Base-by-base conservation (phyloP, 2,888 invertebrate species). In the Pollenia labialis region DNA sequence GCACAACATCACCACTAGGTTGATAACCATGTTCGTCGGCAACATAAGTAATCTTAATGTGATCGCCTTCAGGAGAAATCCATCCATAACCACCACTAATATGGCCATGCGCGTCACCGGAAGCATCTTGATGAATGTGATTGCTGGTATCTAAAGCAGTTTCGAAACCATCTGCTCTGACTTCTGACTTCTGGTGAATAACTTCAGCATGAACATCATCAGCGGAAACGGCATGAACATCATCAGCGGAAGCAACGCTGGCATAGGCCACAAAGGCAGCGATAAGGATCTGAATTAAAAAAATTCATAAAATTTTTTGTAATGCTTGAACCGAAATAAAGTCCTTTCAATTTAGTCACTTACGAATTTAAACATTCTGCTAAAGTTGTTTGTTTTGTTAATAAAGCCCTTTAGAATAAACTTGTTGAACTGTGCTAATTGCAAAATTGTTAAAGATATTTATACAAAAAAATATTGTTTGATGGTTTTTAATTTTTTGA, bases 21-120 rank as follows among this genome's bases (percentile, higher is more conserved):
- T 91, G 90, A 69, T 88, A 90, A 40, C 92, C 92, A 56, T 91
- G 79, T 83, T 92, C 92, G 85, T 92, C 89, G 68, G 92, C 92
- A 32, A 90, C 87, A 85, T 91, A 93, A 10, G 48, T 48, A 4
- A 93, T 84, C 1, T 89, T 79, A 23, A 92, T 77, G n/a, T 90
- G 90, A 40, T 88, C 87, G 12, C 93, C 92, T 81, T 92, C 92
- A 77, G 92, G 92, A 0, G 93, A 90, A 23, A 90, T 64, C 89
- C 90, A 92, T 64, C 81, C 82, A 52, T 85, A 92, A 16, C 77
- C 84, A 18, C 93, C 93, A 14, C 91, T 88, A 32, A 90, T 90
- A 62, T 90, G 90, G 80, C 91, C 91, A n/a, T 92, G 89, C 10
- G 75, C 90, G 88, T 93, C 91, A 18, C 91, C 91, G 23, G 75